These are phyloP conservation scores for Bombus impatiens DNA, from an alignment of 1,140 invertebrate genomes.

Conservation along the genomic window DNA sequence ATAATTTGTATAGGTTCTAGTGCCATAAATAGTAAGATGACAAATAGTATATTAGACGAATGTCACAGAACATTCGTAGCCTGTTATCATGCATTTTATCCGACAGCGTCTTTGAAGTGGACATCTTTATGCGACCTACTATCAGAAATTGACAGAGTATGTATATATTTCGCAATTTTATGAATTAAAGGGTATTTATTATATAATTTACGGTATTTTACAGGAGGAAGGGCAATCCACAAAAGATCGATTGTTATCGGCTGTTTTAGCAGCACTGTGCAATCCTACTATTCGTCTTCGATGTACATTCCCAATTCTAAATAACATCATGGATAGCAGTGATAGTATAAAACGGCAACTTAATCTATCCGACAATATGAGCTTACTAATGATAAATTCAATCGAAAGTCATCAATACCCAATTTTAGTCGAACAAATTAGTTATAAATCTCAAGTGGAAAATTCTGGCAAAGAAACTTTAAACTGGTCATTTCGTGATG, in stretches of 20 bases:
- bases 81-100: constrained; percentile 98
- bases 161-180: constrained; percentile 22
- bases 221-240: constrained; percentile 79
- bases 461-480: constrained; percentile 76
- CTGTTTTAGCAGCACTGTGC: constrained; percentile 91
- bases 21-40: constrained; percentile 81
- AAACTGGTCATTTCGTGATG: constrained; percentile 91
- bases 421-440: constrained; percentile 92
- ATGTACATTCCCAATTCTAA: constrained; percentile 89
- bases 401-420: constrained; percentile 90
- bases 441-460: constrained; percentile 84
- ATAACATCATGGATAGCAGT: constrained; percentile 82
- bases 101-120: constrained; percentile 96
- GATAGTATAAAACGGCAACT: constrained; percentile 83
- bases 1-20: constrained; percentile 46
- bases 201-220: constrained; percentile 19
- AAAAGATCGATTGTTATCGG: constrained; percentile 89
- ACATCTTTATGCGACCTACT: constrained; percentile 94
- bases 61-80: constrained; percentile 94
- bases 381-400: constrained; percentile 87
- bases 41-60: constrained; percentile 91
- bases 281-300: constrained; percentile 90
- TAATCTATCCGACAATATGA: constrained; percentile 88
- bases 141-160: constrained; percentile 90
- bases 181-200: background rate